Base-by-base conservation (phyloP, 53 echinoderm and acorn worm genomes). In the Paracentrotus lividus region DNA sequence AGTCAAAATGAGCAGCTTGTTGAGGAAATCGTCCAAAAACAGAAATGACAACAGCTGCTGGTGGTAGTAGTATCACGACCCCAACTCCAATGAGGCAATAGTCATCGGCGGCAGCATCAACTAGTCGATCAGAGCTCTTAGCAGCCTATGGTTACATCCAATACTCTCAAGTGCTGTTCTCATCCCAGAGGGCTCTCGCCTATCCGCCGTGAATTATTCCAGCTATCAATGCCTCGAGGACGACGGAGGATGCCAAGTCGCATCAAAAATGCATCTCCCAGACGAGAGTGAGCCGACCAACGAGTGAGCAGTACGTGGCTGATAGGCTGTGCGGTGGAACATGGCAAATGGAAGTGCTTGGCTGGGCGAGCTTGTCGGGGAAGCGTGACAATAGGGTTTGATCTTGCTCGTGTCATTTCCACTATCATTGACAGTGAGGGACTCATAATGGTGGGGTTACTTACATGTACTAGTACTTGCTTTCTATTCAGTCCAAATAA, bases 211-310 rank as follows among this genome's bases (percentile, higher is more conserved):
- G 85, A 47, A 85, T 85, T 72, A 72, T 72, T 72, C 21, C 36
- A 72, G 72, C 72, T 72, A 72, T 40, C 72, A 72, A 72, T 72
- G 57, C 8, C 57, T 57, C 72, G 72, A 72, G 85, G 85, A 85
- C 27, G 49, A 9, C 27, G 85, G 85, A 85, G 85, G 85, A 85
- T n/a, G 51, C n/a, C 47, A 51, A 51, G 51, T 85, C 85, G 15
- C 31, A 85, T 85, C 85, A 85, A 85, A 85, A 47, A 85, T 49
- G 31, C 44, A 81, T 85, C 85, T 51, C 47, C 85, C 36, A 72
- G 72, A 72, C 72, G 36, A 40, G 23, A 21, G 12, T 33, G 81
- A 43, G 85, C 49, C 51, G 23, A 85, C 47, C 85, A 85, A 51
- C 85, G 72, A 72, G 27, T 0, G 85, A 51, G 85, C 49, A 14